Evolutionary conservation across 2,113 vertebrate genomes (phyloP), one percentile per base, ranked within the genome.

Genomic region (Macquaria australasica): DNA sequence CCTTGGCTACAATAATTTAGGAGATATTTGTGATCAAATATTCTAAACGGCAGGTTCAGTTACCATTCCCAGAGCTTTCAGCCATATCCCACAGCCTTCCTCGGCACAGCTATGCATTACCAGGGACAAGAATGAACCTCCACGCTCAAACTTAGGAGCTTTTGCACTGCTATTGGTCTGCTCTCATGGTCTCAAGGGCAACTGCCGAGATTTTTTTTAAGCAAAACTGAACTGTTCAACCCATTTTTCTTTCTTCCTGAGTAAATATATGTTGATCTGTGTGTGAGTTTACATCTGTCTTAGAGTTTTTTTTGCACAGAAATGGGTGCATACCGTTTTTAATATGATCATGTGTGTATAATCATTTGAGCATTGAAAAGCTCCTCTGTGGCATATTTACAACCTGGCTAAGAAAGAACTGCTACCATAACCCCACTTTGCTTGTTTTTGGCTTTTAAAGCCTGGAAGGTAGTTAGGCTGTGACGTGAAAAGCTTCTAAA

Each of bases 301-400:
- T 4, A 41, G 4, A 7, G 45, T 25, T 58, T 0, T 21, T 48
- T 62, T 37, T 50, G 6, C 18, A 48, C 25, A 45, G 6, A 37
- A 9, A 21, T 37, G 4, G 8, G 20, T 50, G 21, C 4, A 21
- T 50, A 2, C 5, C 16, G 23, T 59, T 50, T 59, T 50, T 25
- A 10, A 18, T 56, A 0, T 43, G n/a, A 58, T 25, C 1, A 7
- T 28, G 20, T 6, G 25, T 16, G 10, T 50, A 51, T n/a, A 51
- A 34, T 58, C 37, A 68, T 45, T 58, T 34, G 8, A 78, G 28
- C 39, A 59, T 48, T 59, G 59, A 55, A 66, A 81, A 20, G 11
- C 39, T 43, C 23, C 12, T 43, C 9, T 39, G 66, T 39, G 43
- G 58, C 12, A 43, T 45, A 3, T 67, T 37, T 37, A 39, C 43